A percentile compares a stretch with the other conserved stretches of the same genome.
These are phyloP conservation scores for Paedocypris sp. DNA, from an alignment of 2,113 vertebrate species.

Conservation along the genomic window DNA sequence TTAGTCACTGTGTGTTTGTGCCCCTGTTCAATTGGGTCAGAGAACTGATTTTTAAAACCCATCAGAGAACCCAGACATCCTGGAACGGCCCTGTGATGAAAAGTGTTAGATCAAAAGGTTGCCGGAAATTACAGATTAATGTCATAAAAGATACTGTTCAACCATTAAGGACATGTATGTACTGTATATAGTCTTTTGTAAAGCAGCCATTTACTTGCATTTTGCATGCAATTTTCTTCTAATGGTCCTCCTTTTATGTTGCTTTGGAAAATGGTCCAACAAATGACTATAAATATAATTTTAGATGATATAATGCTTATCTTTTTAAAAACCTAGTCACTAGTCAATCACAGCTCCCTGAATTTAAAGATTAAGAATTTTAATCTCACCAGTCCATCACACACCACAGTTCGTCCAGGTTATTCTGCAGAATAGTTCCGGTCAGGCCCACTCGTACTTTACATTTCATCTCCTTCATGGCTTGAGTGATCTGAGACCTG, in stretches of 20 bases:
- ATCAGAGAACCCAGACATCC: constrained; percentile 72
- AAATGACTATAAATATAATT: neutral
- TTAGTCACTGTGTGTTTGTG: constrained; percentile 86
- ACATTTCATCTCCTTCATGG: constrained; percentile 81
- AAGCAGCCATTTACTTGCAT: no score
- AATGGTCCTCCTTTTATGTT: no score
- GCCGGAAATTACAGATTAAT: no score
- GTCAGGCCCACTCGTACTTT: constrained; percentile 82
- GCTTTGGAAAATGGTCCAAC: no score
- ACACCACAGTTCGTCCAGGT: constrained; percentile 94
- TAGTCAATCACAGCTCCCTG: neutral
- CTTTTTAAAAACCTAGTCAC: neutral
- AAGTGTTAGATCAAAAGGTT: no score
- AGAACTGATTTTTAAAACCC: constrained; percentile 76
- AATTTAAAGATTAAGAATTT: neutral
- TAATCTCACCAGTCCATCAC: constrained; percentile 86
- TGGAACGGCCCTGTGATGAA: constrained; percentile 73
- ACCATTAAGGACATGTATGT: no score
- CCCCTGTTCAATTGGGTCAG: constrained; percentile 81
- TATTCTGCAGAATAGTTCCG: constrained; percentile 92
- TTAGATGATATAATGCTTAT: neutral
- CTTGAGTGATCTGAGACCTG: constrained; percentile 80
- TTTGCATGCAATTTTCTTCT: no score
- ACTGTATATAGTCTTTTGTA: no score
- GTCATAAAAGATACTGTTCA: no score